A percentile compares a stretch with the other conserved stretches of the same genome.
Evolutionary conservation across 2,888 invertebrate species (phyloP).

Genomic region (Brachyopa scutellaris): DNA sequence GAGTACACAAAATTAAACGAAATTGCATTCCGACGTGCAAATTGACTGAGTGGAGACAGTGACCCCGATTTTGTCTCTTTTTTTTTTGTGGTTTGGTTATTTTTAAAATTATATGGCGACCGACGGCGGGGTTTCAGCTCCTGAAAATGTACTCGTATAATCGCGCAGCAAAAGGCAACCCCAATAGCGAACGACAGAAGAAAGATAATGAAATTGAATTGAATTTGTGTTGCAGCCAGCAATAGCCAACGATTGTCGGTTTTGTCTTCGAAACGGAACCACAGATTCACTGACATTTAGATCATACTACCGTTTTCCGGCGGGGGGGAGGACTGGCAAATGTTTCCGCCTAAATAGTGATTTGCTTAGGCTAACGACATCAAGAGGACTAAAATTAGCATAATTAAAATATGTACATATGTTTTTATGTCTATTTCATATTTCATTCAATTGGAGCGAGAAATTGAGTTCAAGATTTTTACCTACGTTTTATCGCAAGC

Average conservation of each 20-base stretch:
- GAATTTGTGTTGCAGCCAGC: constrained; percentile 44
- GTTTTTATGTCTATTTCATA: not conserved
- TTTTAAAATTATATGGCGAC: constrained; percentile 63
- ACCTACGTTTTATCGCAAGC: not conserved
- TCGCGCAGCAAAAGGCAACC: constrained; percentile 40
- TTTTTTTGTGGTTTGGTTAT: constrained; percentile 53
- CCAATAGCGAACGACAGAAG: constrained; percentile 45
- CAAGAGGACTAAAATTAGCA: constrained; percentile 22
- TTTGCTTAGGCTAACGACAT: constrained; percentile 45
- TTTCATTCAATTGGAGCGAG: constrained; percentile 35
- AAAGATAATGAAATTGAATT: constrained; percentile 67
- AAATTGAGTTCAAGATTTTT: constrained; percentile 54
- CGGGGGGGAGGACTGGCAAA: constrained; percentile 23
- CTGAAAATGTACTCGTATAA: constrained; percentile 48
- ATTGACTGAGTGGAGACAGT: constrained; percentile 68
- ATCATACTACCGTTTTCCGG: constrained; percentile 58
- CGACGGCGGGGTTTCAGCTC: too few species aligned
- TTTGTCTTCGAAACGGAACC: constrained; percentile 58
- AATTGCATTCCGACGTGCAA: constrained; percentile 72
- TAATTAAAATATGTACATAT: not conserved
- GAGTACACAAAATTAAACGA: constrained; percentile 58
- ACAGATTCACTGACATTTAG: constrained; percentile 70
- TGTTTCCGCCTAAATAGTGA: constrained; percentile 55
- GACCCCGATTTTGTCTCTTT: constrained; percentile 57
- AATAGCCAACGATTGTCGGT: not conserved